phyloP scores from a whole-genome alignment of 2,888 invertebrate genomes.

The Nomada flava region DNA sequence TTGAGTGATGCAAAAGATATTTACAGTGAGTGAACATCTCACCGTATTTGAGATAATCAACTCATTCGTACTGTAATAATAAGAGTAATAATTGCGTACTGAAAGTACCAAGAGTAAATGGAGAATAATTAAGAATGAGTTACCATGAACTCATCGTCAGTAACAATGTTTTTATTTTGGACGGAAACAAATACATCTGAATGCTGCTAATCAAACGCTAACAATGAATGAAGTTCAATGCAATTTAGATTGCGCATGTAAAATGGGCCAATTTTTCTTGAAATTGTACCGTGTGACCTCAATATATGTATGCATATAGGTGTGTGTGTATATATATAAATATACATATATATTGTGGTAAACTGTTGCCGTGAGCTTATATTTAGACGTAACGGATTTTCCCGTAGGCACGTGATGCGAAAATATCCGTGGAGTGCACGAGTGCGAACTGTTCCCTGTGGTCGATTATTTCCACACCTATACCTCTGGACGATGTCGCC shows the following conservation, averaged over 20 bases:
- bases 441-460: slow-evolving; percentile 5
- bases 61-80: no score
- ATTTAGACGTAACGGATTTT: slow-evolving; percentile 67
- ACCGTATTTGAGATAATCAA: no score
- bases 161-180: background rate
- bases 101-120: no score
- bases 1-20: no score
- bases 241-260: background rate
- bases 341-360: slow-evolving; percentile 3
- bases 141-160: no score
- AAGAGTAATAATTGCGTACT: no score
- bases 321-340: no score
- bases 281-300: slow-evolving; percentile 53
- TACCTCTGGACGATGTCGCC: background rate
- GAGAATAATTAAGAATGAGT: no score
- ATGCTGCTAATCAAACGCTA: background rate
- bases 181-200: background rate
- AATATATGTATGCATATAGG: slow-evolving; percentile 12
- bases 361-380: slow-evolving; percentile 53
- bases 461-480: slow-evolving; percentile 31
- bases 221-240: background rate
- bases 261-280: slow-evolving; percentile 45
- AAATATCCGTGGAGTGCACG: slow-evolving; percentile 57
- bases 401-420: slow-evolving; percentile 59
- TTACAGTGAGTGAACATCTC: no score